Conservation (phyloP, 2,888 invertebrate species). For the Thymelicus sylvestris region DNA sequence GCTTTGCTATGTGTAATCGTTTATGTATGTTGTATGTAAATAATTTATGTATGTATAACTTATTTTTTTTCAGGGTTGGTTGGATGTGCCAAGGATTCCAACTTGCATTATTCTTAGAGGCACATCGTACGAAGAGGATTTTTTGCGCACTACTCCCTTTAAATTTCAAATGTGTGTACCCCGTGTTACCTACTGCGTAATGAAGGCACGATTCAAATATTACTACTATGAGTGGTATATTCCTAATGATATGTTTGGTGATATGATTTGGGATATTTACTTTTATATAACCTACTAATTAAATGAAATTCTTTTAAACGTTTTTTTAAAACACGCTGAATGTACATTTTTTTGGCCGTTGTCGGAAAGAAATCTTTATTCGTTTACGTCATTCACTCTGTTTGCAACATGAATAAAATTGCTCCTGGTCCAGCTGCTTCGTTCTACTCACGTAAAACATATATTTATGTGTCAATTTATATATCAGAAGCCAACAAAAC, state of each 20-base stretch:
- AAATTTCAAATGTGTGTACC: slow-evolving; percentile 67
- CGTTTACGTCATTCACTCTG: not conserved
- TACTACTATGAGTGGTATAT: slow-evolving; percentile 66
- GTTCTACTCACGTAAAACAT: no score
- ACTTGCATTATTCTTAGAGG: slow-evolving; percentile 61
- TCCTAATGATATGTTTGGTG: slow-evolving; percentile 51
- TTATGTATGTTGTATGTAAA: no score
- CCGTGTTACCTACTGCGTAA: slow-evolving; percentile 58
- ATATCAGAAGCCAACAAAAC: no score
- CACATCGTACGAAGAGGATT: slow-evolving; percentile 49
- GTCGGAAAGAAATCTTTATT: not conserved
- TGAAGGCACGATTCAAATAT: slow-evolving; percentile 53
- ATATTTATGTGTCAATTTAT: no score
- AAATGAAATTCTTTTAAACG: slow-evolving; percentile 32
- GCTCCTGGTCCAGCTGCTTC: no score
- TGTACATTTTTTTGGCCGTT: not conserved
- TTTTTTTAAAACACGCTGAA: not conserved
- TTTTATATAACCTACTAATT: slow-evolving; percentile 54
- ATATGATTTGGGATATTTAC: slow-evolving; percentile 59
- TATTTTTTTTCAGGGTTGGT: slow-evolving; percentile 59
- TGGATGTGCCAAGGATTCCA: slow-evolving; percentile 61
- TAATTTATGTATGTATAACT: no score
- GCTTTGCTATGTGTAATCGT: no score
- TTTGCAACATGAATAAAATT: no score
- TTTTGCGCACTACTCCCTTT: slow-evolving; percentile 56